A percentile compares a stretch with the other conserved stretches of the same genome.
phyloP scores from a whole-genome alignment of 2,113 vertebrate species.

The Cervus canadensis region DNA sequence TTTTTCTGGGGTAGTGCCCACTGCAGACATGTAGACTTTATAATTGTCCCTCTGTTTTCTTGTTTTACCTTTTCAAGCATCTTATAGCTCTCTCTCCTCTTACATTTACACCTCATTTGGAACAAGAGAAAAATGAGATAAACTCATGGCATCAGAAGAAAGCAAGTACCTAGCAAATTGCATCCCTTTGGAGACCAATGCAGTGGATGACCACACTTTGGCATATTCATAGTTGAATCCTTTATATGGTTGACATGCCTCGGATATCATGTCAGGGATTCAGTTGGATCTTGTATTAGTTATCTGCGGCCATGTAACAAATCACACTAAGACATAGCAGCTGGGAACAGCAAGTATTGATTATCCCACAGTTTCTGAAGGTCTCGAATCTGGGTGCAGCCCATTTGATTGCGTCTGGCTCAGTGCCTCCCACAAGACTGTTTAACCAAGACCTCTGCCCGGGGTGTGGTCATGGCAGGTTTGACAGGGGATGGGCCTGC shows the following conservation, averaged over 20 bases:
- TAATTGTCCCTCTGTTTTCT: background rate
- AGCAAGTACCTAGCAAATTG: background rate
- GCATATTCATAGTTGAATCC: background rate
- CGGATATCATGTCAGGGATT: background rate
- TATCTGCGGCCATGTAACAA: background rate
- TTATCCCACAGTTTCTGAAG: background rate
- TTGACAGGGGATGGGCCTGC: fast-evolving
- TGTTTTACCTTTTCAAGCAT: background rate
- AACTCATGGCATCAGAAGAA: background rate
- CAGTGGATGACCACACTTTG: background rate
- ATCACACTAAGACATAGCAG: background rate
- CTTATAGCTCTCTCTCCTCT: background rate
- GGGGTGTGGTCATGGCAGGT: fast-evolving
- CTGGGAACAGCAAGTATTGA: background rate
- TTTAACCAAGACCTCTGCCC: background rate
- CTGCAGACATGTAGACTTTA: background rate
- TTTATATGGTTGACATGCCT: background rate
- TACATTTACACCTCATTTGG: background rate
- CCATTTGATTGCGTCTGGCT: background rate
- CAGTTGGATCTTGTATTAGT: background rate
- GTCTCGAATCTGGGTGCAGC: background rate
- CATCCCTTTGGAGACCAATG: background rate
- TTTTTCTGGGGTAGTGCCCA: background rate
- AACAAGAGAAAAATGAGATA: background rate
- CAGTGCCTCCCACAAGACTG: background rate